Percentiles rank a stretch among this genome's conserved stretches.
Conservation (phyloP, 2,888 invertebrate species). For the Agrilus biguttatus region DNA sequence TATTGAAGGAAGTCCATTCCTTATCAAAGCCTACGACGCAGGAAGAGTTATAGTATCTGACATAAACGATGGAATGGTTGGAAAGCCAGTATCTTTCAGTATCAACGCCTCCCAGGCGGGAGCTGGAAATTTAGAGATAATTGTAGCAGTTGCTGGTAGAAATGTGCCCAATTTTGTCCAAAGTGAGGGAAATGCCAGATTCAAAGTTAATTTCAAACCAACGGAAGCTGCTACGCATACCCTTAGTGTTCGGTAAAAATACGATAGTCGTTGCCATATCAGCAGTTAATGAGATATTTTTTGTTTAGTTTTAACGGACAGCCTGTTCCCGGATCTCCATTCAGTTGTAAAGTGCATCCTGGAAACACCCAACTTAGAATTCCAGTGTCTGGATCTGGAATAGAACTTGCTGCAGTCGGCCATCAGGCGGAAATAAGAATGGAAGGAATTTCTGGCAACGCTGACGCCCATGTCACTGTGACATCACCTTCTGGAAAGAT, state of each 20-base stretch:
- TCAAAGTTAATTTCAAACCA: constrained; percentile 90
- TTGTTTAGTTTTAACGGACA: constrained; percentile 49
- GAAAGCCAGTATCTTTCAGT: constrained; percentile 86
- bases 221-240: constrained; percentile 85
- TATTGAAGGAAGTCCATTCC: constrained; percentile 89
- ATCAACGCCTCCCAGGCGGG: constrained; percentile 73
- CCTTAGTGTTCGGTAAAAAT: constrained; percentile 60
- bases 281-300: constrained; percentile 1
- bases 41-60: constrained; percentile 89
- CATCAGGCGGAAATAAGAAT: constrained; percentile 45
- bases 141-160: constrained; percentile 88
- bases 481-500: constrained; percentile 74
- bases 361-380: constrained; percentile 47
- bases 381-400: constrained; percentile 47
- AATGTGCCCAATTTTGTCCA: constrained; percentile 98
- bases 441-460: constrained; percentile 36
- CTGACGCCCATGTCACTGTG: constrained; percentile 57
- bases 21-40: constrained; percentile 92
- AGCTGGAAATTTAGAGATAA: constrained; percentile 94
- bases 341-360: constrained; percentile 66
- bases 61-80: constrained; percentile 79
- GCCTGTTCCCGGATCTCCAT: constrained; percentile 82
- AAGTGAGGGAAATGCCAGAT: constrained; percentile 92
- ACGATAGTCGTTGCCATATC: neutral
- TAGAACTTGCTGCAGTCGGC: constrained; percentile 56